Evolutionary conservation across 2,888 invertebrate genomes (phyloP), one percentile per base, ranked within the genome.

Genomic region (Apamea monoglypha): DNA sequence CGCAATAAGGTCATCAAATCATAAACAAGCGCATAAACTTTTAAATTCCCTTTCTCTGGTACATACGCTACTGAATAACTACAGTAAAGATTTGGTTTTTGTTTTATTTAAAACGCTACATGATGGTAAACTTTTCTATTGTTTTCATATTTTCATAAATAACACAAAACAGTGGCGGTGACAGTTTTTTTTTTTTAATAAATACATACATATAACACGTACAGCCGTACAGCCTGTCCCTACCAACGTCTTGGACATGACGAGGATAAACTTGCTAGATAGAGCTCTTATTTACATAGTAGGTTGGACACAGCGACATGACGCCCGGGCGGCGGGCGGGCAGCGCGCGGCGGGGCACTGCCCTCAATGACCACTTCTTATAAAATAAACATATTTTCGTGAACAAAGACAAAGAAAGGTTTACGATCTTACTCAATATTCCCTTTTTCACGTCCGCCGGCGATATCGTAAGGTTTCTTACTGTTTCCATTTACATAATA

Each of bases 391-490:
- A 69, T 69, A 73, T 82, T 73, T 56, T 66, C 29, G 50, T 50
- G 44, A 47, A 69, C 72, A 86, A 76, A 86, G 66, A 82, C 77
- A 80, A 74, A 69, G 44, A 25, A 74, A 80, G 61, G 25, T 87
- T 80, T 85, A 87, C 78, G 85, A 78, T 76, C 40, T 75, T 68
- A 77, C 80, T 77, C 61, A 79, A 85, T 76, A 76, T 78, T 73
- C 74, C 64, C 14, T 56, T 64, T 40, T 76, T 73, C 68, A 80
- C 64, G 72, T 66, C 53, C 61, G 40, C 61, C 40, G 25, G 32
- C 8, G 29, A 50, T 67, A 72, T 74, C 86, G 44, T 76, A 40
- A 70, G 74, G 16, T 59, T 77, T 70, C 47, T 78, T 80, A 76
- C 67, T 40, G 56, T 83, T 83, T 78, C 32, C 36, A 83, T 83